A percentile compares a stretch with the other conserved stretches of the same genome.
These are phyloP conservation scores for Saccostrea echinata DNA, from an alignment of 1,140 invertebrate species.

Conservation along the genomic window DNA sequence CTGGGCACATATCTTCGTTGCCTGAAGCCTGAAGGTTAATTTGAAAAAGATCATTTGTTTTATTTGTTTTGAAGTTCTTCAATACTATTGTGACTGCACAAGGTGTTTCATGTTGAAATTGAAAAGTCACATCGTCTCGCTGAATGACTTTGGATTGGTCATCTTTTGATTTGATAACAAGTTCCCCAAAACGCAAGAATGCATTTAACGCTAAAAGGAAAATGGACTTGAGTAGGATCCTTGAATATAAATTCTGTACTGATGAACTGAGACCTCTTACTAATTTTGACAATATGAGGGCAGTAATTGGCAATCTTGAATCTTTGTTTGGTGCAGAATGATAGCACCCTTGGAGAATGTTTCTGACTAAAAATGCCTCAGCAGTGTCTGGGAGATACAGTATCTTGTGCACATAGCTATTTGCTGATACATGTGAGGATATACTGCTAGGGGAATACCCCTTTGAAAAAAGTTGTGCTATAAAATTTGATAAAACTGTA, in stretches of 20 bases:
- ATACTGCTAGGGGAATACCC: neutral
- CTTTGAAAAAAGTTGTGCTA: neutral
- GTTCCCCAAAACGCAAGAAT: conserved; percentile 19
- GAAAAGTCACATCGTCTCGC: neutral
- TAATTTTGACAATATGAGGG: neutral
- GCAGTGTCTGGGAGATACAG: neutral
- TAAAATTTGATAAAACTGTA: neutral
- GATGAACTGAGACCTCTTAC: neutral
- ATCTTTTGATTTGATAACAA: neutral
- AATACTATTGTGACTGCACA: too few relatives aligned
- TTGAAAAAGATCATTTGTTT: too few relatives aligned
- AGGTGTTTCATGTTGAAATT: neutral
- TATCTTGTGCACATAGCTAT: neutral
- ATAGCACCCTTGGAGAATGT: neutral
- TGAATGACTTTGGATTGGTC: neutral
- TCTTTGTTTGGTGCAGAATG: neutral
- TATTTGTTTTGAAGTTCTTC: too few relatives aligned
- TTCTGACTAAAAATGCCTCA: neutral
- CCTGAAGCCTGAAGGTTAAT: too few relatives aligned
- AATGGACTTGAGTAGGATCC: neutral
- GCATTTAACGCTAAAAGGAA: neutral
- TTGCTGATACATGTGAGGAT: too few relatives aligned
- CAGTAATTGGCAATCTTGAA: neutral
- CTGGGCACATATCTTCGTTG: too few relatives aligned
- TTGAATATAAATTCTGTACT: neutral